Evolutionary conservation across 1,140 invertebrate species (phyloP).

Genomic region (Coenobita brevimanus): DNA sequence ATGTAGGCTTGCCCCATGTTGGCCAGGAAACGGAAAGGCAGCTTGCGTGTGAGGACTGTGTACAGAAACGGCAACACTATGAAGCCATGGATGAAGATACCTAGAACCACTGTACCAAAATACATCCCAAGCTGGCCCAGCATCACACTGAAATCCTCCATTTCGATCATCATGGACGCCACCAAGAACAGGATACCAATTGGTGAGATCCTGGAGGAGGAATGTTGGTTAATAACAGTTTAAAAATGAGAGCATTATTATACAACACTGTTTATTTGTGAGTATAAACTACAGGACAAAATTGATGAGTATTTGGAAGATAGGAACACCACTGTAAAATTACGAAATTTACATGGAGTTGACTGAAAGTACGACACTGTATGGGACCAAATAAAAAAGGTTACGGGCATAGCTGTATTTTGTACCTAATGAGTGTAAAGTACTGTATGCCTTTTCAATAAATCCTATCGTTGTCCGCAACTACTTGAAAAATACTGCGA

Average conservation of each 20-base stretch:
- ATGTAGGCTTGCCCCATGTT: slow-evolving; percentile 91
- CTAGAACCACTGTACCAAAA: slow-evolving; percentile 91
- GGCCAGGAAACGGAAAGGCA: slow-evolving; percentile 87
- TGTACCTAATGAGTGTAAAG: too few species aligned
- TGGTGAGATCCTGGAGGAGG: slow-evolving; percentile 86
- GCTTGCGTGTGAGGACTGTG: slow-evolving; percentile 82
- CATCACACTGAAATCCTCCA: slow-evolving; percentile 85
- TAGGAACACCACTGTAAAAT: too few species aligned
- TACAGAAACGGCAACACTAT: slow-evolving; percentile 89
- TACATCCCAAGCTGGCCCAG: slow-evolving; percentile 92
- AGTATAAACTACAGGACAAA: too few species aligned
- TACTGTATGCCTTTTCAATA: too few species aligned
- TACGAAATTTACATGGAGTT: too few species aligned
- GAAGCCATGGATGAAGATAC: slow-evolving; percentile 92
- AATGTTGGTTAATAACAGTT: not conserved
- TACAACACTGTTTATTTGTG: too few species aligned
- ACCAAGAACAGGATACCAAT: slow-evolving; percentile 94
- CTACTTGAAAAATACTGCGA: too few species aligned
- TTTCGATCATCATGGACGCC: slow-evolving; percentile 90
- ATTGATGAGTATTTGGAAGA: too few species aligned
- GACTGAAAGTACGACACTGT: too few species aligned
- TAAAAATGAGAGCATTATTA: not conserved
- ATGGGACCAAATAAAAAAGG: too few species aligned
- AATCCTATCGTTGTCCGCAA: too few species aligned
- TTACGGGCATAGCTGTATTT: too few species aligned